Percentiles rank a stretch among this genome's conserved stretches.
Conservation (phyloP, 2,797 vertebrate species). For the Epinephelus awoara region DNA sequence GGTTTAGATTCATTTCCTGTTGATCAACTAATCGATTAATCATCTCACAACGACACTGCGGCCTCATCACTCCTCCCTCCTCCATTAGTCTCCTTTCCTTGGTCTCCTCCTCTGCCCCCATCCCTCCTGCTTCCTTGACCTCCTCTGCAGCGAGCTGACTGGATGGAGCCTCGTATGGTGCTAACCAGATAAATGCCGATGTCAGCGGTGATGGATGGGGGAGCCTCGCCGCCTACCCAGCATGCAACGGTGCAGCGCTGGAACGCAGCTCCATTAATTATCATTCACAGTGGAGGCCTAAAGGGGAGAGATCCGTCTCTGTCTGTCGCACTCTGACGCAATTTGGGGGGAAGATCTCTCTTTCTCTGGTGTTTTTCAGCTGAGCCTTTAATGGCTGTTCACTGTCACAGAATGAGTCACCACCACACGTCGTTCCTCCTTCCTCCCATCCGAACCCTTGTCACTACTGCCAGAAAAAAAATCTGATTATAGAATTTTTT, state of each 20-base stretch:
- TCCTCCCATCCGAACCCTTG: not conserved
- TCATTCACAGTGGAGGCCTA: slow-evolving; percentile 63
- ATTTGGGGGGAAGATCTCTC: slow-evolving; percentile 18
- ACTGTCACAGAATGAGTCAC: not conserved
- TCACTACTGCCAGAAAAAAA: not conserved
- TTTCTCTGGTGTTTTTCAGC: slow-evolving; percentile 14
- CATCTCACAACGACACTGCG: not conserved
- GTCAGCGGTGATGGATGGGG: slow-evolving; percentile 68
- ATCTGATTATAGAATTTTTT: too few species aligned
- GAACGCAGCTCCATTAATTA: slow-evolving; percentile 68
- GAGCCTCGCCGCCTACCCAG: slow-evolving; percentile 55
- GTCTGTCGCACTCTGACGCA: slow-evolving; percentile 9
- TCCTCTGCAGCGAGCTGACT: slow-evolving; percentile 38
- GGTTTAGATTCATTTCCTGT: not conserved
- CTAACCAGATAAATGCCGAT: slow-evolving; percentile 69
- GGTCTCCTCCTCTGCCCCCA: not conserved
- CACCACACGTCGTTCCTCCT: not conserved
- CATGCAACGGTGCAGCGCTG: slow-evolving; percentile 57
- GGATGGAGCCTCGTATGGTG: slow-evolving; percentile 5
- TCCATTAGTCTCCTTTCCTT: not conserved
- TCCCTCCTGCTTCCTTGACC: slow-evolving; percentile 35
- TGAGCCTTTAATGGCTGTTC: not conserved
- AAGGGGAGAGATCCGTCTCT: slow-evolving; percentile 60
- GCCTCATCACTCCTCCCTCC: too few species aligned
- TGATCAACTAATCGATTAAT: slow-evolving; percentile 3